A percentile compares a stretch with the other conserved stretches of the same genome.
Conservation (phyloP, 2,113 vertebrate species). For the Ammospiza nelsoni region DNA sequence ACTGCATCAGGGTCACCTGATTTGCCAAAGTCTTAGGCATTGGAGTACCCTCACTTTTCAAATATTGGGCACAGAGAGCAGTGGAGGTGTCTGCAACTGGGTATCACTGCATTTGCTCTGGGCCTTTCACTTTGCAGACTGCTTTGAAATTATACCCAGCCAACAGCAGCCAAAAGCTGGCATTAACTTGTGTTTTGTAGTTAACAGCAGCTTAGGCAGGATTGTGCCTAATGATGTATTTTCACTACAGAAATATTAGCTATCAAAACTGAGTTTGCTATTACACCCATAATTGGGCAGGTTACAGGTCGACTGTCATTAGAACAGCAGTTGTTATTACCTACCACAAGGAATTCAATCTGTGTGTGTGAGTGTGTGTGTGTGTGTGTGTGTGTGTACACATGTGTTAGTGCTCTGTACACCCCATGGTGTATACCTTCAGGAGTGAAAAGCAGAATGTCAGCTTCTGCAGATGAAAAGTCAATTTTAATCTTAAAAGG, state of each 20-base stretch:
- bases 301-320: background rate
- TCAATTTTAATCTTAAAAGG: conserved; percentile 46
- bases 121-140: background rate
- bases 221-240: background rate
- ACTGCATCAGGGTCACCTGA: background rate
- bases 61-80: background rate
- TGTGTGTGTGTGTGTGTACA: background rate
- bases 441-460: background rate
- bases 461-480: conserved; percentile 3
- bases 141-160: background rate
- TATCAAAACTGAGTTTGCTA: background rate
- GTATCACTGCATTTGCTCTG: background rate
- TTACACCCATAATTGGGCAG: background rate
- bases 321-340: background rate
- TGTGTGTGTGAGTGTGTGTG: background rate
- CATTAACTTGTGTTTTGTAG: background rate
- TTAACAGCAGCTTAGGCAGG: background rate
- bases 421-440: fast-evolving
- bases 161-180: background rate
- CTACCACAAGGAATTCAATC: background rate
- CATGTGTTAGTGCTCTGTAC: background rate
- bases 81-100: background rate
- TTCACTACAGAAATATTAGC: background rate
- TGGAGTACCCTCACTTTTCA: background rate
- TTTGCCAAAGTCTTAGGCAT: background rate